Evolutionary conservation across 2,888 invertebrate species (phyloP).

Genomic region (Gymnocheta viridis): DNA sequence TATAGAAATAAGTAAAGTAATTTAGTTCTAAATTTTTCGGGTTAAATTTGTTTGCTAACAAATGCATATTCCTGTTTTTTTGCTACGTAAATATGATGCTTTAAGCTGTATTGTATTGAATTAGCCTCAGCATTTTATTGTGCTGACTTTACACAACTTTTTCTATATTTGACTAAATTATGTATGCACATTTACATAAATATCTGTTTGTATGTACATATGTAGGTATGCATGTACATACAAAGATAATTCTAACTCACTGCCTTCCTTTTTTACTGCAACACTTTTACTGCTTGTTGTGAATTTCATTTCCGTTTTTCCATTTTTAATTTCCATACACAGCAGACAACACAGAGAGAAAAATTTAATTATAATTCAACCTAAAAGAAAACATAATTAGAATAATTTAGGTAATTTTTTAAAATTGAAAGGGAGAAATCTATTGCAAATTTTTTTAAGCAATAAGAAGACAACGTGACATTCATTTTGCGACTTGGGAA

Average conservation of each 20-base stretch:
- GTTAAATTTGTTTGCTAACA: background rate
- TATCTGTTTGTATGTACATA: no score
- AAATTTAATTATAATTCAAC: background rate
- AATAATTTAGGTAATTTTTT: no score
- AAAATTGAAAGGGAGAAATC: no score
- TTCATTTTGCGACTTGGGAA: no score
- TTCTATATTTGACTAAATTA: no score
- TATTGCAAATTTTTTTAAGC: no score
- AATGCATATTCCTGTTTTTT: background rate
- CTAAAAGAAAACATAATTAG: no score
- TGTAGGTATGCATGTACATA: background rate
- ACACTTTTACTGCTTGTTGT: background rate
- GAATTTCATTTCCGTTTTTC: constrained; percentile 17
- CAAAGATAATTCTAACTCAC: background rate
- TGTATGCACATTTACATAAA: no score
- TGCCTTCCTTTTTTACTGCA: background rate
- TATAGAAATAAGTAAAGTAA: background rate
- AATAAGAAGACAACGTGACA: no score
- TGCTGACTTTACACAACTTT: background rate
- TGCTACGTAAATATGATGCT: background rate
- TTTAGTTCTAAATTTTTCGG: background rate
- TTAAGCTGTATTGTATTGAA: background rate
- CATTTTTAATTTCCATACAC: constrained; percentile 20
- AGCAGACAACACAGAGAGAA: background rate
- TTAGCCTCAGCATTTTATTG: background rate